These are phyloP conservation scores for Taxidea taxus DNA, from an alignment of 2,113 vertebrate genomes.

Conservation along the genomic window DNA sequence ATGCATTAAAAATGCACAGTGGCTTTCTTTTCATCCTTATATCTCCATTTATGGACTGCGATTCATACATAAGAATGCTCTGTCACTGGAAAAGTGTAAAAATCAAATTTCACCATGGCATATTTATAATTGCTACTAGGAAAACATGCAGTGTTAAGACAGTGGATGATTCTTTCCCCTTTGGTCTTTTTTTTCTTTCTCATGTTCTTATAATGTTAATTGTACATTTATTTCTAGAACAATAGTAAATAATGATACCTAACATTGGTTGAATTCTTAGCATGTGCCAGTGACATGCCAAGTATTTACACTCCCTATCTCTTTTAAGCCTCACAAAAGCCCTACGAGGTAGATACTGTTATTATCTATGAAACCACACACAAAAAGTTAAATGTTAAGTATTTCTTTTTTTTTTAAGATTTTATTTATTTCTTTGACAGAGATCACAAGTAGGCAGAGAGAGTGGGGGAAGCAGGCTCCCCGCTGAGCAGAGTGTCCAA, in stretches of 20 bases:
- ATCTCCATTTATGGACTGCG: neutral
- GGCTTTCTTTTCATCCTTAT: neutral
- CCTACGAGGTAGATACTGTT: neutral
- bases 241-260: neutral
- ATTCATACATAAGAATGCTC: constrained; percentile 21
- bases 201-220: neutral
- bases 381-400: neutral
- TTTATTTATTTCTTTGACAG: too few relatives aligned
- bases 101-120: neutral
- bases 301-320: neutral
- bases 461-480: too few relatives aligned
- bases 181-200: neutral
- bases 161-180: neutral
- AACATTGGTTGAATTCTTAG: neutral
- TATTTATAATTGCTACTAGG: neutral
- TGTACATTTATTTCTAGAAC: neutral
- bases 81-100: constrained; percentile 15
- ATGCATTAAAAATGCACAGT: constrained; percentile 3
- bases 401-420: too few relatives aligned
- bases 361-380: neutral
- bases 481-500: too few relatives aligned
- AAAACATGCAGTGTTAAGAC: neutral
- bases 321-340: neutral
- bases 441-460: too few relatives aligned
- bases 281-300: neutral